Base-by-base conservation (phyloP, 1,140 invertebrate species). In the Galleria mellonella region DNA sequence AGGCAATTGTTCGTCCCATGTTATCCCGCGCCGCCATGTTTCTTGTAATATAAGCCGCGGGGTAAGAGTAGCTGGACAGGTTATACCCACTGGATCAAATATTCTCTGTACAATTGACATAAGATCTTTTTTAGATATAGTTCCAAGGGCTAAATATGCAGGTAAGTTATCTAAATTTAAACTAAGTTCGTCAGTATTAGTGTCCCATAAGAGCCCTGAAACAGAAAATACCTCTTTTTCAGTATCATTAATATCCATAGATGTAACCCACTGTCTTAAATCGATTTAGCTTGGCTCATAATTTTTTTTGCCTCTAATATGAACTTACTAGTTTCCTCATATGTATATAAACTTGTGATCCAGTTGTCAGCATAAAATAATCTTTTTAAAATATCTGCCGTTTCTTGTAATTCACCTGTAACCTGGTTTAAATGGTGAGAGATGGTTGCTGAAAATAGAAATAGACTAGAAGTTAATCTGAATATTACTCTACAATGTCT, bases 81-180 rank as follows among this genome's bases (percentile, higher is more conserved):
- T 27, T 14, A 40, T 30, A 0, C 51, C 51, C 2, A 54, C 9
- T 7, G 51, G 51, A 29, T 54, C 51, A 31, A 41, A 54, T 9
- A 54, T 45, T 9, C 27, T 32, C 35, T 54, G 51, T 6, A 45
- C 32, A 1, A 48, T 4, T 15, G 49, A 51, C 15, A 51, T 14
- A 8, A 51, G 17, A 11, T 14, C 15, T 37, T 42, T 51, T 41
- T 51, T 51, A n/a, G n/a, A n/a, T n/a, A n/a, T n/a, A 2, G 49
- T 45, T 9, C 45, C 5, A 1, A 14, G 9, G 13, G 9, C 8
- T 30, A 8, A 17, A 30, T 12, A 32, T 3, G 2, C 23, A 41
- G 32, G 36, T 30, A 42, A 32, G 31, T 37, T 46, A 37, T 31
- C 7, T 10, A 39, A 13, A 17, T 44, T 46, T 23, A 17, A 38